A percentile compares a stretch with the other conserved stretches of the same genome.
Conservation (phyloP, 2,113 vertebrate genomes). For the Serranochromis macrocephalus region DNA sequence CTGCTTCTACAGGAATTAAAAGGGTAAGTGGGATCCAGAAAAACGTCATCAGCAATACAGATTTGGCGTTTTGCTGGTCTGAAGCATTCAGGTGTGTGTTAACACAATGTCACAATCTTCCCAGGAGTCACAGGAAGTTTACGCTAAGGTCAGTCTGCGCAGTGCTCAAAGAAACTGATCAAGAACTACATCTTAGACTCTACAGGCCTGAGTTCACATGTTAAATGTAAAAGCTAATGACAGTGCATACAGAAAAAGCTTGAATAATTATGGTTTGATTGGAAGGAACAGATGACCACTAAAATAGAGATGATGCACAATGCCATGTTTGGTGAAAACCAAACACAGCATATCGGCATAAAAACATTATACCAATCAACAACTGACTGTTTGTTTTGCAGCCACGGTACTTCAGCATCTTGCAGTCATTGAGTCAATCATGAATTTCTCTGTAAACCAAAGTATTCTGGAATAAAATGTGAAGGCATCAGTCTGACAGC, state of each 20-base stretch:
- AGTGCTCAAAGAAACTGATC: background rate
- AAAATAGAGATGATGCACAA: background rate
- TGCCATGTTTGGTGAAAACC: background rate
- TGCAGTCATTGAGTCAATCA: background rate
- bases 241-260: background rate
- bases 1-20: background rate
- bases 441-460: background rate
- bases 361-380: background rate
- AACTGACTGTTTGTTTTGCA: background rate
- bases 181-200: background rate
- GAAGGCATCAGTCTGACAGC: background rate
- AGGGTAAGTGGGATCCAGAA: background rate
- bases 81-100: background rate
- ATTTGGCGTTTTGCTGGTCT: background rate
- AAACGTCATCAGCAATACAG: background rate
- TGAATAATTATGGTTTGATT: background rate
- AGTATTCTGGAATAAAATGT: background rate
- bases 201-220: background rate
- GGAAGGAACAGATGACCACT: background rate
- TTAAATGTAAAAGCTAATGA: background rate
- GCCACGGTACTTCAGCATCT: background rate
- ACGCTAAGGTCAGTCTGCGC: background rate
- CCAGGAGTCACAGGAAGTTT: background rate
- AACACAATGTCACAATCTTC: background rate
- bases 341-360: background rate